Evolutionary conservation across 2,888 invertebrate species (phyloP), one percentile per base, ranked within the genome.

Genomic region (Amitus sp.): DNA sequence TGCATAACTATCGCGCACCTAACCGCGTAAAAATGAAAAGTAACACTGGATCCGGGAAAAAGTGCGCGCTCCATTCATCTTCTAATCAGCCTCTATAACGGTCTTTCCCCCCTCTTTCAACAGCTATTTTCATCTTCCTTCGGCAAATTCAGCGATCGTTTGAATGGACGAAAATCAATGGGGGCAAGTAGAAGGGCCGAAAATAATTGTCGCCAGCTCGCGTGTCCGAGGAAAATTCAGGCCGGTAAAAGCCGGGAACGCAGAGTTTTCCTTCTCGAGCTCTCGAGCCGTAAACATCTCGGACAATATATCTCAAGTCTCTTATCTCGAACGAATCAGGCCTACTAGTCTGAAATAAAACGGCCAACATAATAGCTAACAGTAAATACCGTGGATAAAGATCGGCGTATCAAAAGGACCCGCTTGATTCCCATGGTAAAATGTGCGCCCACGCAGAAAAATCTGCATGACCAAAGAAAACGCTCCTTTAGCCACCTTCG

Each of bases 11-110:
- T 9, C 34, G 12, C 34, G 34, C n/a, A 34, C 10, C 5, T 42
- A 37, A 42, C 42, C 20, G 12, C 20, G 20, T 42, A 42, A 42
- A 42, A 42, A 42, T 42, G 20, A 42, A 45, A 45, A 37, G 37
- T 37, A 37, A 23, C 23, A 23, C 37, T 15, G 37, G 37, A 37
- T 37, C 37, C 37, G 37, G 37, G 37, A 37, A 37, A 27, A 37
- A 15, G 13, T 37, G 15, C 37, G 33, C 12, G 23, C 23, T 23
- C 3, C 23, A n/a, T 6, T 3, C 33, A 33, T 33, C n/a, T 33
- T 33, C 33, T 33, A 33, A 33, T 33, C 33, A 12, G 33, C 33
- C 33, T 33, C n/a, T 33, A 6, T n/a, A 33, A 33, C 33, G 10
- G 12, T 33, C 5, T 33, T 33, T 33, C 12, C 12, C 9, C 28